Evolutionary conservation across 1,140 invertebrate species (phyloP), one percentile per base, ranked within the genome.

Genomic region (Drosophila kurseongensis): DNA sequence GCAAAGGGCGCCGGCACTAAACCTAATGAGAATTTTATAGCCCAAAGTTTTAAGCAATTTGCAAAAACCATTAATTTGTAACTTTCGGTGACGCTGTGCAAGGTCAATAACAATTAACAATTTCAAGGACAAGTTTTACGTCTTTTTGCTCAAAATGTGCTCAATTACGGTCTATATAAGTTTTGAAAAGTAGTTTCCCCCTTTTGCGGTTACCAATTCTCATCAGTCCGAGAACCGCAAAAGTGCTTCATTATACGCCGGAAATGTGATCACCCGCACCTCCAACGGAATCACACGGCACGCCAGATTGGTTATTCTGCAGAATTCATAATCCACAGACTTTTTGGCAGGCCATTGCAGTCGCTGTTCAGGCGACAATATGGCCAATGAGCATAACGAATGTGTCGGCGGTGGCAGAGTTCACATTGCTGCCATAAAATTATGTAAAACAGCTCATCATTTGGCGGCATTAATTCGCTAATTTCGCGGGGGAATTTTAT

Each of bases 351-450:
- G 1, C 29, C 29, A 45, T 27, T 40, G 32, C 58, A 57, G 65
- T 69, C 62, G 50, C 59, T 45, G 35, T 51, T 27, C 36, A 32
- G 48, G 58, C 58, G 73, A 74, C 66, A 73, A 35, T 76, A 45
- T 69, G 59, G 73, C 44, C 45, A 75, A 48, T 44, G 61, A 61
- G 78, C 59, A 76, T 63, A 75, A 85, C 66, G 73, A 81, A 80
- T 80, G 60, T 36, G 60, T 45, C 59, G 54, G 56, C 69, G 61
- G 74, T 63, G 60, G 45, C 36, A 72, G 58, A 83, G 82, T 88
- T 86, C 82, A 82, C 48, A 62, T 47, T 73, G 69, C 75, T 76
- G 79, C 65, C 83, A 81, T 88, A 58, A 88, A 86, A 88, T 88
- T 75, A 88, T 88, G 83, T 78, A 82, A 88, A 88, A 88, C 63